Percentiles rank a stretch among this genome's conserved stretches.
phyloP scores from a whole-genome alignment of 2,888 invertebrate species.

The Sinotaia quadrata region DNA sequence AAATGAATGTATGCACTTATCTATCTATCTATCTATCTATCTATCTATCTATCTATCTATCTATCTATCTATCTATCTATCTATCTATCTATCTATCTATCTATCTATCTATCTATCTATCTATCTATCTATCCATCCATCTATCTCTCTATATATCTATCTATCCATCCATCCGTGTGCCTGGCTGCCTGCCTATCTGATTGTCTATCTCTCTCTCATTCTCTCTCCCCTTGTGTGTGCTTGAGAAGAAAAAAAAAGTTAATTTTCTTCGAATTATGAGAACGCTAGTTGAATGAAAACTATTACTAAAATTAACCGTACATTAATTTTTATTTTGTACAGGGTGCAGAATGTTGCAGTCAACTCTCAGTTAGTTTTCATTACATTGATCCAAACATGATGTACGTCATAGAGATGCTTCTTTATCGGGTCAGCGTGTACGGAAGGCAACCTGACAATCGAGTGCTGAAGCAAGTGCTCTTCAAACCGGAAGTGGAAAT shows the following conservation, averaged over 20 bases:
- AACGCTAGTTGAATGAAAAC: neutral
- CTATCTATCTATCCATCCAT: no score
- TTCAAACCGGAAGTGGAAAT: slow-evolving; percentile 16
- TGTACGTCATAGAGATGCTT: slow-evolving; percentile 25
- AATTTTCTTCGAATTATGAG: no score
- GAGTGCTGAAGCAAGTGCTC: neutral
- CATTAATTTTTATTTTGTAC: no score
- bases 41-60: no score
- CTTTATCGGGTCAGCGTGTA: slow-evolving; percentile 27
- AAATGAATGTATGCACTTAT: no score
- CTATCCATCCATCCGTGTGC: neutral
- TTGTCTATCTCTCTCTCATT: neutral
- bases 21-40: no score
- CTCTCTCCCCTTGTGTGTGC: neutral
- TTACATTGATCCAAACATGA: slow-evolving; percentile 12
- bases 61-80: no score
- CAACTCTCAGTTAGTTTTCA: slow-evolving; percentile 29
- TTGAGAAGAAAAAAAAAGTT: no score
- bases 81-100: no score
- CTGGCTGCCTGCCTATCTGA: neutral
- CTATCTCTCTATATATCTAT: no score
- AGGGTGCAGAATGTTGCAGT: slow-evolving; percentile 28
- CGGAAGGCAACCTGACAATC: slow-evolving; percentile 19
- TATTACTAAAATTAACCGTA: no score
- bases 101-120: no score